Percentiles rank a stretch among this genome's conserved stretches.
These are phyloP conservation scores for Tipula lateralis DNA, from an alignment of 2,888 invertebrate species.

Conservation along the genomic window DNA sequence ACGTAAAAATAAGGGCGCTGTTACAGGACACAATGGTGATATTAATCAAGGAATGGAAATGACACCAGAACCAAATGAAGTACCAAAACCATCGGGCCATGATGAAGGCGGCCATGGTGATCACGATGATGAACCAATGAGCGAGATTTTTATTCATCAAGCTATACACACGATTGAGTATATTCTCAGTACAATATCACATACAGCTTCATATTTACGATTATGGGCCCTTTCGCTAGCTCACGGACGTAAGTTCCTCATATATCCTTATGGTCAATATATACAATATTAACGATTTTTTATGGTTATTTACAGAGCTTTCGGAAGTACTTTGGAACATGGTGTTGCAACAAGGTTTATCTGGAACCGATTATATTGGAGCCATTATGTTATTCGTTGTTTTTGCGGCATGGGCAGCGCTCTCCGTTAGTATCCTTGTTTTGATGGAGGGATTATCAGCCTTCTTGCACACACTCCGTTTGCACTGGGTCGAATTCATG, in stretches of 20 bases:
- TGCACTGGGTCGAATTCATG: conserved; percentile 94
- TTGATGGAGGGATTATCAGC: conserved; percentile 97
- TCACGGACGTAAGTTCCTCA: conserved; percentile 74
- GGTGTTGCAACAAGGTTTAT: conserved; percentile 74
- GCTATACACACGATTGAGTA: conserved; percentile 96
- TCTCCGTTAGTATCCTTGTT: conserved; percentile 86
- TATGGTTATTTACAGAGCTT: conserved; percentile 52
- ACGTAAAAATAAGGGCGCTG: conserved; percentile 44
- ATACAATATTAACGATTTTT: neutral
- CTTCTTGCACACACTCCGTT: conserved; percentile 90
- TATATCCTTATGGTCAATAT: neutral
- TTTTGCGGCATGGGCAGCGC: conserved; percentile 80
- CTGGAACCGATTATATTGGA: conserved; percentile 62
- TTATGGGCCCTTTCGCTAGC: conserved; percentile 95
- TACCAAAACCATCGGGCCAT: conserved; percentile 35
- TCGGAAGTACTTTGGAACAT: conserved; percentile 83
- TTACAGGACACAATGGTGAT: conserved; percentile 55
- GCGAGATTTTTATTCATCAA: conserved; percentile 89
- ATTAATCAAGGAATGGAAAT: conserved; percentile 64
- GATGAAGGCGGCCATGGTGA: conserved; percentile 33
- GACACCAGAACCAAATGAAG: conserved; percentile 48
- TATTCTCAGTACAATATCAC: conserved; percentile 90
- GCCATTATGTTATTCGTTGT: conserved; percentile 72
- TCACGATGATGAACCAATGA: conserved; percentile 63
- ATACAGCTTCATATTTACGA: conserved; percentile 94